Evolutionary conservation across 2,113 vertebrate genomes (phyloP), one percentile per base, ranked within the genome.

Genomic region (Urocolius indicus): DNA sequence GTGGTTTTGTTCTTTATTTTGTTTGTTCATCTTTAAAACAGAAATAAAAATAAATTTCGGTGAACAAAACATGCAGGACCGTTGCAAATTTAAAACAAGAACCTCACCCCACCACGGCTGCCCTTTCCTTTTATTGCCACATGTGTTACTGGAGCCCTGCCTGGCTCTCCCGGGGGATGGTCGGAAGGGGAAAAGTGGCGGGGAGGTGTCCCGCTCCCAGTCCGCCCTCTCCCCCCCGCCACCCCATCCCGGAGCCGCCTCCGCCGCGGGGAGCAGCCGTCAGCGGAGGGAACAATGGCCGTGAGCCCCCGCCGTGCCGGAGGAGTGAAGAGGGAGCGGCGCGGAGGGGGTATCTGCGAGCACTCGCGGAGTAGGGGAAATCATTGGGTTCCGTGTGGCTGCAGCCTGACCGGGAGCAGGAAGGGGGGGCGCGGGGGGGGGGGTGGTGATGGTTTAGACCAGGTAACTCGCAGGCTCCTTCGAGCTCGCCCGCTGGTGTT

Each of bases 391-490:
- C 7, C 18, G 22, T 8, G 30, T 8, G 41, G n/a, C 67, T 30
- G 68, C 38, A 41, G 38, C 38, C 38, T 41, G 38, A 41, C 38
- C 38, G 38, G 38, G 38, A 41, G 38, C 38, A 41, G 38, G 38
- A 41, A 12, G 38, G 38, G 16, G 11, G 49, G 29, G 4, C n/a
- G n/a, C n/a, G n/a, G n/a, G n/a, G 38, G 38, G 38, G 16, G 11
- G 49, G 29, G 4, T 4, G 34, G 17, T 27, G 36, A 23, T 4
- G 52, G 86, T 76, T 89, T 89, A 57, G 79, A 41, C 43, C 87
- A 91, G 74, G 93, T 94, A 88, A 95, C 67, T 91, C 58, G 30
- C 66, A 30, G 57, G 57, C 73, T 78, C n/a, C 71, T 88, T 43
- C 34, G 36, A 66, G 87, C 77, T 89, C 74, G 34, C 66, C 91